These are phyloP conservation scores for Andrena minutula DNA, from an alignment of 2,888 invertebrate genomes.

Conservation along the genomic window DNA sequence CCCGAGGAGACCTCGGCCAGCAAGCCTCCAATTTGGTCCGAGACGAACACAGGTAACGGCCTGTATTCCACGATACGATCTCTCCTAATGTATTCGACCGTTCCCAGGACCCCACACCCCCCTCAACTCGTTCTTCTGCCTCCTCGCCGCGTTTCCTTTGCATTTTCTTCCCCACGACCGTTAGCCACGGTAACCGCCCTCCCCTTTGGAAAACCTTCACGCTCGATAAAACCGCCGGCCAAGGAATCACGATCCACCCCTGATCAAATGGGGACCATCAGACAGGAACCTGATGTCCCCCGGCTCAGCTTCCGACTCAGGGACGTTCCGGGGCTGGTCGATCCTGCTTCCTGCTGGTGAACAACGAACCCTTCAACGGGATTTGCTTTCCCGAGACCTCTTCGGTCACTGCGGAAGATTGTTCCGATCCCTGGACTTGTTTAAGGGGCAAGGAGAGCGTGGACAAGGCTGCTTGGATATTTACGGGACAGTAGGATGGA, in stretches of 20 bases:
- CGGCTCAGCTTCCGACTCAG: slow-evolving; percentile 45
- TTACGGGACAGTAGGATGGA: too few species aligned
- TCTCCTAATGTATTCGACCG: slow-evolving; percentile 63
- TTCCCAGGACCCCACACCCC: slow-evolving; percentile 19
- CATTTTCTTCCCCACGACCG: slow-evolving; percentile 28
- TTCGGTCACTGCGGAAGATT: background rate
- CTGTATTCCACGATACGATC: slow-evolving; percentile 69
- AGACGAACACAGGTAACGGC: slow-evolving; percentile 75
- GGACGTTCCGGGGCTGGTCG: slow-evolving; percentile 1
- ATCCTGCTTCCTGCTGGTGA: slow-evolving; percentile 5
- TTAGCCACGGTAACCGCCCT: slow-evolving; percentile 43
- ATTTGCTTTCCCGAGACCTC: background rate
- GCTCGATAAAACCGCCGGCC: slow-evolving; percentile 62
- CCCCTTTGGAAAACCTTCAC: slow-evolving; percentile 57
- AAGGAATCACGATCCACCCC: slow-evolving; percentile 59
- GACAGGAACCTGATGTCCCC: slow-evolving; percentile 29
- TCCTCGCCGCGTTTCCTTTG: slow-evolving; percentile 20
- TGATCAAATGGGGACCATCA: slow-evolving; percentile 52
- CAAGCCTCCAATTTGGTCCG: slow-evolving; percentile 75
- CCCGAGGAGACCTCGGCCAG: slow-evolving; percentile 66
- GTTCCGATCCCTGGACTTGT: background rate
- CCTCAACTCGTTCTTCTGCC: slow-evolving; percentile 8
- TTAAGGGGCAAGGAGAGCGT: background rate
- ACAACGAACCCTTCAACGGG: slow-evolving; percentile 9
- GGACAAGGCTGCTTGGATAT: too few species aligned